Evolutionary conservation across 1,140 invertebrate species (phyloP), one percentile per base, ranked within the genome.

Genomic region (Drosophila nigromelanica): DNA sequence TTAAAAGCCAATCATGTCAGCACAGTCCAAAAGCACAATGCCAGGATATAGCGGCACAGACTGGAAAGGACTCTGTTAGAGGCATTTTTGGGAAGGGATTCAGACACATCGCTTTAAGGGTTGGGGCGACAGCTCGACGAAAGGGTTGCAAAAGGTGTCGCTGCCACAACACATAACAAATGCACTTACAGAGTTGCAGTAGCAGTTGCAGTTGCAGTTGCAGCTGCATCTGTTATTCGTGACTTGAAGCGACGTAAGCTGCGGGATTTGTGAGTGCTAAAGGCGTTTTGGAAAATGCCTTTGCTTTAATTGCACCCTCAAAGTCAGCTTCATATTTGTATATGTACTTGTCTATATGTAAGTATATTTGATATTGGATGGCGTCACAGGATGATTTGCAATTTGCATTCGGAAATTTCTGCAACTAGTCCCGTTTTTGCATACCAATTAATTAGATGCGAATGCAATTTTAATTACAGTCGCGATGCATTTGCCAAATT

Each of bases 381-480:
- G 51, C 51, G 43, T 59, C 33, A 43, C 18, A 42, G 7, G 15
- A 68, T 73, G 63, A 73, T 86, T 86, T 74, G 71, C 78, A 80
- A 80, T 86, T 86, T 86, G 74, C 81, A 85, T 72, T 72, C 54
- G 47, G 73, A 74, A 72, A 75, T 81, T 80, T 78, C 40, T 73
- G 35, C 37, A 68, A 66, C 66, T 56, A 69, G 45, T 69, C 54
- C 18, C 52, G 79, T 78, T 90, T 91, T 90, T 91, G 89, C 85
- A 91, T 91, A 83, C 79, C 77, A 91, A 90, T 91, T 91, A 91
- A 91, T 91, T 91, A 91, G 82, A 91, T 91, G 89, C 90, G 90
- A 91, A 91, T 91, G 90, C 90, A 91, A 91, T 91, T 91, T 91
- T 91, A 91, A 91, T 91, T 91, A 89, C 82, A 83, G 33, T 80